phyloP scores from a whole-genome alignment of 2,888 invertebrate genomes.

The Acanthosepion pharaonis region DNA sequence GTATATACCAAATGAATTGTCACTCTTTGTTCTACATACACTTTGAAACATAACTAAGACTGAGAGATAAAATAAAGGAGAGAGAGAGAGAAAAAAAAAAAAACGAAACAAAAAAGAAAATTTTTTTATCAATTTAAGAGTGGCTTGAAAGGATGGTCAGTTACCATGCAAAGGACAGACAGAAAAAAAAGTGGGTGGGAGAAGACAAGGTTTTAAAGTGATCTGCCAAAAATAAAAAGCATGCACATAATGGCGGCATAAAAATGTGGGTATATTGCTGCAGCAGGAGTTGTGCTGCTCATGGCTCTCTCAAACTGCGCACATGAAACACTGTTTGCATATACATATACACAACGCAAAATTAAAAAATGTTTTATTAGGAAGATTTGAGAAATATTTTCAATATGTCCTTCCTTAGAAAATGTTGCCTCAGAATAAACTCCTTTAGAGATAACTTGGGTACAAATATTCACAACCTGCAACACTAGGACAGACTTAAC shows the following conservation, averaged over 20 bases:
- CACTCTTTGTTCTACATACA: not conserved
- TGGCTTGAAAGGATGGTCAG: not conserved
- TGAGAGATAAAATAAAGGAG: not conserved
- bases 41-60: not conserved
- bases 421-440: not conserved
- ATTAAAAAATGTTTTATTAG: not conserved
- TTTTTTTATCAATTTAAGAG: too few species aligned
- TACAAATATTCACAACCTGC: slow-evolving; percentile 17
- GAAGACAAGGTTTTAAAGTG: not conserved
- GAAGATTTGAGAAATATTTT: not conserved
- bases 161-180: not conserved
- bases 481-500: not conserved
- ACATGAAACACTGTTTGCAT: not conserved
- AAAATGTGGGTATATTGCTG: not conserved
- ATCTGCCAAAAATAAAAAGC: not conserved
- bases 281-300: not conserved
- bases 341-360: not conserved
- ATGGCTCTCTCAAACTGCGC: not conserved
- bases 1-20: not conserved
- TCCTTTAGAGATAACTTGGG: not conserved
- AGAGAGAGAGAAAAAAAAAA: not conserved
- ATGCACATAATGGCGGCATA: slow-evolving; percentile 18
- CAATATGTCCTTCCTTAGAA: not conserved
- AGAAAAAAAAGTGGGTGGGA: not conserved
- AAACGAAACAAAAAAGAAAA: too few species aligned